Base-by-base conservation (phyloP, 1,140 invertebrate genomes). In the Drosophila novamexicana region DNA sequence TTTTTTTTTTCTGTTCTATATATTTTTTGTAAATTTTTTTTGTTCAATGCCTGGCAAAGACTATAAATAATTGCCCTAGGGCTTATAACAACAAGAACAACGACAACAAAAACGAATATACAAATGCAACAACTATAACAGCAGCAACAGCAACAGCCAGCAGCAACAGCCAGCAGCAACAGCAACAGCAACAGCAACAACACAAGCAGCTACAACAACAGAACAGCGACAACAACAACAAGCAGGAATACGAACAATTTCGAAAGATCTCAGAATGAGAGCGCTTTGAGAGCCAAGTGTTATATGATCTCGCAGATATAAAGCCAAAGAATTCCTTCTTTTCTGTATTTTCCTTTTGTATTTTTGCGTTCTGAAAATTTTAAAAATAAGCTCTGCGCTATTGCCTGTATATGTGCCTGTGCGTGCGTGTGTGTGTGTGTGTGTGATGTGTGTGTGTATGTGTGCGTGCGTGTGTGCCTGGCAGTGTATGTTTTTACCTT, bases 301-400 rank as follows among this genome's bases (percentile, higher is more conserved):
- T 88, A 88, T 88, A 88, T 88, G 83, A 88, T 88, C 79, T 88
- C 62, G 67, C 79, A 65, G 59, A 49, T 70, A 70, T 62, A 67
- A 75, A 64, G 42, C 71, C 47, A 34, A 59, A 68, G 70, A 40
- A 56, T 53, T 53, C 29, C 8, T 50, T 52, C 57, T 69, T 52
- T 32, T 57, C 36, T 49, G 57, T 39, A 18, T 57, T 67, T 57
- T 71, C 37, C 18, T 37, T 73, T 56, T 50, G 22, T 29, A 29
- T 45, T 65, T 70, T 29, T 69, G 45, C 34, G 9, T 70, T 63
- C 53, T 53, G 53, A 64, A 58, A 73, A 76, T 81, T 86, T 86
- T 86, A 86, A 86, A 86, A 86, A 86, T 86, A 86, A 82, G 54
- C 32, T 50, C 32, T 34, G 45, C 14, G 42, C 34, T 10, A 34